phyloP scores from a whole-genome alignment of 2,113 vertebrate genomes.

The Microtus montanus region DNA sequence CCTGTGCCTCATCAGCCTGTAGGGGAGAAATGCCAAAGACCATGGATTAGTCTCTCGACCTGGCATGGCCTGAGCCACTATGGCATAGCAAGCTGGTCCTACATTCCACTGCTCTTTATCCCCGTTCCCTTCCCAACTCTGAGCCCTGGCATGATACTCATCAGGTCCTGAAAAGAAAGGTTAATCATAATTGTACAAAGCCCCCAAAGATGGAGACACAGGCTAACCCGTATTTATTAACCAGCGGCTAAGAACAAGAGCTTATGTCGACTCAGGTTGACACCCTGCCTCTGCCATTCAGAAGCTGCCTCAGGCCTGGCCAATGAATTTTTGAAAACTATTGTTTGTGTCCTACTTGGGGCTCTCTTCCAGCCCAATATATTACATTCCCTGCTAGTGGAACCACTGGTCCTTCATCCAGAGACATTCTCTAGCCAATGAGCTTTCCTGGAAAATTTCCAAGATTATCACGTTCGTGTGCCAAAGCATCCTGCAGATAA shows the following conservation, averaged over 20 bases:
- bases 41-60: accelerated
- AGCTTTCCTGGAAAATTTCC: background rate
- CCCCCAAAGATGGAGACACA: background rate
- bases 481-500: background rate
- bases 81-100: background rate
- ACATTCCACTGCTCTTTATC: accelerated
- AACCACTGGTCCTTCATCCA: background rate
- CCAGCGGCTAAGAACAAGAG: background rate
- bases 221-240: background rate
- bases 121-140: background rate
- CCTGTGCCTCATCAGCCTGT: slow-evolving; percentile 94
- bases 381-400: background rate
- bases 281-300: background rate
- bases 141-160: background rate
- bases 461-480: background rate
- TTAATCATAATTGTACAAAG: background rate
- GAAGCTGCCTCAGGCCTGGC: background rate
- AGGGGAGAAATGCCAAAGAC: slow-evolving; percentile 28
- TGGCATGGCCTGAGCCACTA: accelerated
- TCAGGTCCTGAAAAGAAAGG: background rate
- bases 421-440: background rate
- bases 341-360: background rate
- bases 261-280: background rate
- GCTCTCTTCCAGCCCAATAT: background rate
- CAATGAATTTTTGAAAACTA: background rate